Conservation (phyloP, 2,888 invertebrate genomes). For the Drosophila prostipennis region DNA sequence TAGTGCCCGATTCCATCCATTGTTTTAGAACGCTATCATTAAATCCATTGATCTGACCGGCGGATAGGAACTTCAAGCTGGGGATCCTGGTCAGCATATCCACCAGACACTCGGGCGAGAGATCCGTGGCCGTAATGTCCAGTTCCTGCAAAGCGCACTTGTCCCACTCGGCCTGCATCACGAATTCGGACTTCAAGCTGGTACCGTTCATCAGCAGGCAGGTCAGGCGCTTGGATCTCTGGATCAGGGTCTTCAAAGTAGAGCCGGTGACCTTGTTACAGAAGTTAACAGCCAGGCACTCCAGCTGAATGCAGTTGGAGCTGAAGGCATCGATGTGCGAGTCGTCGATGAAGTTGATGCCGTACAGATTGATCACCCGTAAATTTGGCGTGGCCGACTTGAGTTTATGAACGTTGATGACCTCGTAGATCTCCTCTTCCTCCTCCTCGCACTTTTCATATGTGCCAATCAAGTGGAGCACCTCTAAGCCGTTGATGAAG, state of each 20-base stretch:
- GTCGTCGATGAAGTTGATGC: conserved; percentile 99
- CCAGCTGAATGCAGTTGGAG: conserved; percentile 97
- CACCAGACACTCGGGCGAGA: conserved; percentile 96
- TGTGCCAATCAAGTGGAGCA: conserved; percentile 97
- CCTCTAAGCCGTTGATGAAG: conserved; percentile 98
- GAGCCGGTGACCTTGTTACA: conserved; percentile 98
- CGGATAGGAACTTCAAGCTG: conserved; percentile 94
- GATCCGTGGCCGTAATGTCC: conserved; percentile 98
- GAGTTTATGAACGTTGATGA: conserved; percentile 99
- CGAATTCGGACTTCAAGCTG: conserved; percentile 95
- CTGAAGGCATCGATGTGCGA: conserved; percentile 99
- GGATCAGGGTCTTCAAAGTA: conserved; percentile 96
- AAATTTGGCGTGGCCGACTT: conserved; percentile 99
- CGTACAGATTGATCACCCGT: conserved; percentile 98
- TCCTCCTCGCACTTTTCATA: conserved; percentile 99
- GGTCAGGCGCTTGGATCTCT: conserved; percentile 95
- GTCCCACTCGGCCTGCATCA: conserved; percentile 99
- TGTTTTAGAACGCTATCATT: conserved; percentile 97
- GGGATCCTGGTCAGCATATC: conserved; percentile 96
- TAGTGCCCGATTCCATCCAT: conserved; percentile 94
- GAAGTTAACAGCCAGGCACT: conserved; percentile 98
- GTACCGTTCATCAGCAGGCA: conserved; percentile 98
- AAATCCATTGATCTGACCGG: conserved; percentile 98
- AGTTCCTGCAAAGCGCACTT: conserved; percentile 96
- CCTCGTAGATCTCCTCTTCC: conserved; percentile 99